Evolutionary conservation across 2,113 vertebrate genomes (phyloP).

Genomic region (Callipepla californica): DNA sequence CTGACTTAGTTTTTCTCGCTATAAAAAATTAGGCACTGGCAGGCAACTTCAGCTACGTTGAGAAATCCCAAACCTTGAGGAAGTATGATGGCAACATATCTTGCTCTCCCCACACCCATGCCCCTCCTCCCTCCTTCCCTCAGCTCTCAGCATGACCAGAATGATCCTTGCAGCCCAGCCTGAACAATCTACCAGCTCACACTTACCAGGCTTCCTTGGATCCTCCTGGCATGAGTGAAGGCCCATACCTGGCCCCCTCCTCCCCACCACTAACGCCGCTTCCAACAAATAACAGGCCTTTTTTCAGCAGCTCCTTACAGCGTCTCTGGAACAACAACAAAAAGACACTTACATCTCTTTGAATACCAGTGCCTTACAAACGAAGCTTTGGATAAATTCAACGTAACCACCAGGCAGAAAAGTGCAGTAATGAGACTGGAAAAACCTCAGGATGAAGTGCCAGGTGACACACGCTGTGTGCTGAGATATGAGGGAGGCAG

Average conservation of each 20-base stretch:
- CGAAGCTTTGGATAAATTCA: background rate
- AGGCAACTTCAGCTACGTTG: background rate
- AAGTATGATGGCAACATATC: slow-evolving; percentile 29
- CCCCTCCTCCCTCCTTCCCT: background rate
- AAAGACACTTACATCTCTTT: background rate
- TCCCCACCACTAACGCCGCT: slow-evolving; percentile 98
- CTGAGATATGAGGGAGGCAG: background rate
- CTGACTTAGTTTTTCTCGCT: background rate
- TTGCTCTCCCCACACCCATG: background rate
- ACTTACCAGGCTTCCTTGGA: slow-evolving; percentile 94
- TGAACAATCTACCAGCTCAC: accelerated
- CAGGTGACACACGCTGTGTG: background rate
- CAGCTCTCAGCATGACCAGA: background rate
- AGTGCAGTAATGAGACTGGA: background rate
- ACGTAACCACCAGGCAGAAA: background rate
- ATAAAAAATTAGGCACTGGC: background rate
- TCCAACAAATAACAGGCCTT: slow-evolving; percentile 93
- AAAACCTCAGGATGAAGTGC: background rate
- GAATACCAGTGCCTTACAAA: background rate
- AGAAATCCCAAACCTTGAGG: slow-evolving; percentile 45
- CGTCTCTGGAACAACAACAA: slow-evolving; percentile 82
- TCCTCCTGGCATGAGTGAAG: slow-evolving; percentile 97
- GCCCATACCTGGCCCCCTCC: slow-evolving; percentile 93
- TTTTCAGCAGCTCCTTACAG: slow-evolving; percentile 88
- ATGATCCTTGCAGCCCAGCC: background rate